Evolutionary conservation across 2,113 vertebrate genomes (phyloP), one percentile per base, ranked within the genome.

Genomic region (Grammomys dolichurus): DNA sequence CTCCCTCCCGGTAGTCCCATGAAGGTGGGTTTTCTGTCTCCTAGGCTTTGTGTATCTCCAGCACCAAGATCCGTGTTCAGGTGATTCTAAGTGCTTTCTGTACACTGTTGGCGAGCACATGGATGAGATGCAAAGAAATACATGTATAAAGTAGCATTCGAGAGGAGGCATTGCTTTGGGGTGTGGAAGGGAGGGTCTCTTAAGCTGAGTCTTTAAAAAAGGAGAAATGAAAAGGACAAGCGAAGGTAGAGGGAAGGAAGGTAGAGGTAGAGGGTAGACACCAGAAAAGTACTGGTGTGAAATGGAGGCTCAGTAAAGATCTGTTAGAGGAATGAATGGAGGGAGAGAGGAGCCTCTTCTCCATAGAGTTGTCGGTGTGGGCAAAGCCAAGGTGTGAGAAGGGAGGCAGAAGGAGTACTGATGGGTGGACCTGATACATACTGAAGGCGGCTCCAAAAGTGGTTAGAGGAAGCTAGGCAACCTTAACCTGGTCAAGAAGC

Each of bases 81-180:
- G 11, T 46, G 11, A 14, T 48, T 36, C 70, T 69, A 89, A 26
- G 51, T 43, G n/a, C n/a, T 69, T 24, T 69, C 84, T 76, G 54
- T 0, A 33, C 4, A 36, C n/a, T 3, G 5, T 0, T 1, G 31
- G 24, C 22, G 33, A 70, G 43, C 14, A 67, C 33, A 85, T 11
- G 31, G 40, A 60, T 28, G 77, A 72, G 54, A 22, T 12, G 48
- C 17, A 28, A 31, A 92, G 81, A 28, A 40, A 78, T 56, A 72
- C n/a, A 60, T 11, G 11, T 31, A 9, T 43, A 28, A 20, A 89
- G 67, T 72, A 31, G 70, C 72, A 81, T 0, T n/a, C 1, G 12
- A 67, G 91, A 82, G 19, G 24, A 87, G 10, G 40, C 7, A 0
- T 60, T 31, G 54, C 58, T 36, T 31, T n/a, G 26, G 51, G 43